phyloP scores from a whole-genome alignment of 2,797 vertebrate genomes.

The Sphenopsis melanotis region DNA sequence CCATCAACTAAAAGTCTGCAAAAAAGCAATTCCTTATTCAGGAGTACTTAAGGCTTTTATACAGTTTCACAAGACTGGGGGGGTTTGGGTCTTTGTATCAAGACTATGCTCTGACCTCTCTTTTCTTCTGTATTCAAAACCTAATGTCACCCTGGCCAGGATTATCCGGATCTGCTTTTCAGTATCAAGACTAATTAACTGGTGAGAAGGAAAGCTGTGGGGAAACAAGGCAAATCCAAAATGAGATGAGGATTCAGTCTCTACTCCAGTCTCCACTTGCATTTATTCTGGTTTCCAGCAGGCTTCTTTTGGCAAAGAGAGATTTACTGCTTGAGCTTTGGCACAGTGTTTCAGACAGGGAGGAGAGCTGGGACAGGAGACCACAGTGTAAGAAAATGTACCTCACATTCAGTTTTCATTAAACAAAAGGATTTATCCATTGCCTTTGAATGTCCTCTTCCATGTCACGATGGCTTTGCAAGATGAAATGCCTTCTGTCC shows the following conservation, averaged over 20 bases:
- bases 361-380: neutral
- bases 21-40: neutral
- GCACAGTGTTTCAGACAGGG: neutral
- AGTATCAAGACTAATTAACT: neutral
- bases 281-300: conserved; percentile 7
- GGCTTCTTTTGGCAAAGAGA: conserved; percentile 2
- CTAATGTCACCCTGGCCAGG: neutral
- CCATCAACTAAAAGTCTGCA: neutral
- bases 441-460: neutral
- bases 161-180: neutral
- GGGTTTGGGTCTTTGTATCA: neutral
- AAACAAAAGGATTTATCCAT: neutral
- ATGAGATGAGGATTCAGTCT: neutral
- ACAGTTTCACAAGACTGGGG: neutral
- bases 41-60: neutral
- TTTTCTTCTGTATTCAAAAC: neutral
- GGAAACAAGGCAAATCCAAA: neutral
- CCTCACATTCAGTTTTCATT: neutral
- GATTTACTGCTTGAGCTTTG: neutral
- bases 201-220: neutral
- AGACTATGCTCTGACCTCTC: neutral
- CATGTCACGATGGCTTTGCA: neutral
- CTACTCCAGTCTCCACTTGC: neutral
- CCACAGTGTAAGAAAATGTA: neutral
- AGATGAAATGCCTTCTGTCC: neutral